Conservation (phyloP, 2,888 invertebrate species). For the Scelioninae gen. 1 region DNA sequence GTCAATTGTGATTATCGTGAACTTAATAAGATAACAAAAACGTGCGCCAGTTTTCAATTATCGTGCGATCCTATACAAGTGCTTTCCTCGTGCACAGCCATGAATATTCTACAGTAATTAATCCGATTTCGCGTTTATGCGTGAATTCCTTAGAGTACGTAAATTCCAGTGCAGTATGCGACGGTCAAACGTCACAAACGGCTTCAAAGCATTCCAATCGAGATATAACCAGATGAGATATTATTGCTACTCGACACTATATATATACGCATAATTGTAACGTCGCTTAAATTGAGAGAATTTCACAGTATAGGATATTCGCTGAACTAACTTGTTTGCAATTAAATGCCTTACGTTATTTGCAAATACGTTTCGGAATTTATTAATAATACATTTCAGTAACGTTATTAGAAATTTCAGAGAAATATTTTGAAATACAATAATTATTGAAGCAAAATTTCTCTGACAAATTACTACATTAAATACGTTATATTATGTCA, state of each 20-base stretch:
- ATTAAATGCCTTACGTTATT: slow-evolving; percentile 31
- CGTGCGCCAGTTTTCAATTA: background rate
- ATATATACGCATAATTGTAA: slow-evolving; percentile 69
- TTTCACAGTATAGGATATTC: slow-evolving; percentile 41
- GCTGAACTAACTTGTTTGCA: slow-evolving; percentile 20
- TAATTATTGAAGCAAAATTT: too few species aligned
- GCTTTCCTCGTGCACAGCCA: slow-evolving; percentile 9
- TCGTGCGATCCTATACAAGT: background rate
- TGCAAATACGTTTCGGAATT: too few species aligned
- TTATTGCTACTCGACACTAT: slow-evolving; percentile 81
- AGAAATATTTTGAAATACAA: too few species aligned
- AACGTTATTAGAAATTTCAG: too few species aligned
- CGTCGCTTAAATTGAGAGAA: slow-evolving; percentile 62
- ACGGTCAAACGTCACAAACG: slow-evolving; percentile 65
- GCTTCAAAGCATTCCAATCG: slow-evolving; percentile 82
- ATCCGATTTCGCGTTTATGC: slow-evolving; percentile 59
- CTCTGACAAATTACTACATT: too few species aligned
- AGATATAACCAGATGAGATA: slow-evolving; percentile 80
- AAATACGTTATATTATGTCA: too few species aligned
- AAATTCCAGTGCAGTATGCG: slow-evolving; percentile 51
- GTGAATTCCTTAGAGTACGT: slow-evolving; percentile 48
- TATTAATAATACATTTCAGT: too few species aligned
- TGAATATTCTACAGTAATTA: slow-evolving; percentile 61
- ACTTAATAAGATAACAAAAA: slow-evolving; percentile 20
- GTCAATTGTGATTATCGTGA: slow-evolving; percentile 25